Percentiles rank a stretch among this genome's conserved stretches.
These are phyloP conservation scores for Drosophila watanabei DNA, from an alignment of 1,140 invertebrate genomes.

Conservation along the genomic window DNA sequence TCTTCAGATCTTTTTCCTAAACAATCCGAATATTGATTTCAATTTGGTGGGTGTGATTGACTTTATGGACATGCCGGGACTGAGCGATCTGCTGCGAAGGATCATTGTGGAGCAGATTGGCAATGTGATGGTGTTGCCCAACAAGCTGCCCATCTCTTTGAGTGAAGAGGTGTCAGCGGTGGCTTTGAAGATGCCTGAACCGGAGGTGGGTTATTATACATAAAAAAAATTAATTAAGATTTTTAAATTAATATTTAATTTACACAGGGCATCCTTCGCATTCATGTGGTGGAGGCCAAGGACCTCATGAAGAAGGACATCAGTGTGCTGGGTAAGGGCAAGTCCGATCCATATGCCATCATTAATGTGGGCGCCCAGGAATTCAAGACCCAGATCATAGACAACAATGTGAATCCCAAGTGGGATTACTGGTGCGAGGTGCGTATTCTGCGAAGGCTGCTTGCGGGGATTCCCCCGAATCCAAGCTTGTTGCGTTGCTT, in stretches of 20 bases:
- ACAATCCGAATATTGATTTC: constrained; percentile 97
- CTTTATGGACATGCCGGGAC: constrained; percentile 97
- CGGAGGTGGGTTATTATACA: constrained; percentile 88
- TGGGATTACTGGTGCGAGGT: constrained; percentile 98
- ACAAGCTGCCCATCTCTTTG: constrained; percentile 95
- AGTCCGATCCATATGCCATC: constrained; percentile 97
- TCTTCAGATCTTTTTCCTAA: constrained; percentile 97
- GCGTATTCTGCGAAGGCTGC: constrained; percentile 71
- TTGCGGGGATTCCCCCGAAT: background rate
- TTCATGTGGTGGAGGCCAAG: constrained; percentile 96
- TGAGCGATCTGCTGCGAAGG: constrained; percentile 95
- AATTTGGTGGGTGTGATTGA: constrained; percentile 98
- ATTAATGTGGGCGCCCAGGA: constrained; percentile 95
- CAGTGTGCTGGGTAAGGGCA: constrained; percentile 95
- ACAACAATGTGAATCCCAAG: constrained; percentile 96
- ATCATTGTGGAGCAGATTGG: constrained; percentile 97
- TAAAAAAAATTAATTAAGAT: background rate
- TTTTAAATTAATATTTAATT: background rate
- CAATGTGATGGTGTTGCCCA: constrained; percentile 96
- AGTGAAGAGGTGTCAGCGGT: constrained; percentile 92
- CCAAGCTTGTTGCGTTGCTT: constrained; percentile 55
- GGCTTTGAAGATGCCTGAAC: constrained; percentile 93
- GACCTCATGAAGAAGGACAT: constrained; percentile 97
- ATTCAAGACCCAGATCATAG: constrained; percentile 95
- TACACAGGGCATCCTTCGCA: constrained; percentile 91